Base-by-base conservation (phyloP, 2,113 vertebrate genomes). In the Trematocara stigmaticum region DNA sequence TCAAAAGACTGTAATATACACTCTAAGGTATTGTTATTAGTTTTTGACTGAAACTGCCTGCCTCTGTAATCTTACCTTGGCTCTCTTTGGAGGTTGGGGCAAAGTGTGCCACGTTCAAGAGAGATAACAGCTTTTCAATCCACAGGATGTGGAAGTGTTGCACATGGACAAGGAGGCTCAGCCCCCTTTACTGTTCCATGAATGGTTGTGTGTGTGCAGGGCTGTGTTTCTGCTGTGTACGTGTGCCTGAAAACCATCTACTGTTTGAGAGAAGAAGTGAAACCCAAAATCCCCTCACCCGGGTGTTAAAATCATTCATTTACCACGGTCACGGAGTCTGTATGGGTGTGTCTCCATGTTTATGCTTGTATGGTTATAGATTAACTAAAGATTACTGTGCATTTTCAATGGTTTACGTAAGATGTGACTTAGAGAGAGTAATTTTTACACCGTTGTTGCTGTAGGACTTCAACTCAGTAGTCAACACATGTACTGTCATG, bases 21-120 rank as follows among this genome's bases (percentile, higher is more conserved):
- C 18, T 81, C 16, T 20, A 88, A 71, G 35, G 47, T 18, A 57
- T 84, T 76, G 55, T 42, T n/a, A 82, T 82, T 82, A 3, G 4
- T 69, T 82, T 71, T 74, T 40, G 5, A 53, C 49, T 38, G 40
- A 76, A 53, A 83, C 23, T 78, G 79, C 34, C 53, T 64, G 40
- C 51, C 76, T 55, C 78, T 81, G 59, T 61, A 57, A 42, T 57
- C 94, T 93, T 94, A 95, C 95, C 95, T 91, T 13, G 35, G 31
- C 81, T 89, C 57, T 83, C 29, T 87, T 20, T 42, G 6, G 1
- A 35, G 82, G 42, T 61, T 81, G 35, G 61, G 56, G 74, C 53
- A 82, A 83, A 88, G 61, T 91, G 79, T 15, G 23, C 64, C 35
- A 10, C 47, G 69, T 89, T 82, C 45, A 82, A 80, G 51, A 7